Evolutionary conservation across 2,797 vertebrate genomes (phyloP).

Genomic region (Anguilla megastoma): DNA sequence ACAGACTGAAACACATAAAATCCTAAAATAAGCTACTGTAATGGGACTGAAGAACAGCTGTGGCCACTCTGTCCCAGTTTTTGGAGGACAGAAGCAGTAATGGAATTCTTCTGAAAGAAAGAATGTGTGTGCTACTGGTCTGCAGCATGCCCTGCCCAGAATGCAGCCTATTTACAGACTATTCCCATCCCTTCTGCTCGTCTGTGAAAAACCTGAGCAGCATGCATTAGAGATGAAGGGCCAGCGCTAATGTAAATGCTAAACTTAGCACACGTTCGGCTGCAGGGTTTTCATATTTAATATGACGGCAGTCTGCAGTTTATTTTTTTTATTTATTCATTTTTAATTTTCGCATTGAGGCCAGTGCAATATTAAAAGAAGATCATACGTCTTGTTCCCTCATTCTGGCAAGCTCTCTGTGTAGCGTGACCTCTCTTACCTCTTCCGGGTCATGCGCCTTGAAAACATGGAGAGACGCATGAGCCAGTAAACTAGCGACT

Average conservation of each 20-base stretch:
- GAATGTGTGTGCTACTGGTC: neutral
- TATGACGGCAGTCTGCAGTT: neutral
- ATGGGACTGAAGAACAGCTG: neutral
- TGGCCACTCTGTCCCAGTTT: neutral
- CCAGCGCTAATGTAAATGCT: neutral
- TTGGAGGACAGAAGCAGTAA: neutral
- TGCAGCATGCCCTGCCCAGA: neutral
- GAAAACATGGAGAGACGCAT: conserved; percentile 48
- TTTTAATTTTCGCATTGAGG: too few species aligned
- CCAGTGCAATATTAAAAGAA: too few species aligned
- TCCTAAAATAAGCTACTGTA: neutral
- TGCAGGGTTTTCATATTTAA: conserved; percentile 26
- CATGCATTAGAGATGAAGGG: neutral
- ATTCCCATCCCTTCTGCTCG: too few species aligned
- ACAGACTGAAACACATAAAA: neutral
- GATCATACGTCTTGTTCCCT: neutral
- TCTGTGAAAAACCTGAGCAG: neutral
- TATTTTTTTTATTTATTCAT: too few species aligned
- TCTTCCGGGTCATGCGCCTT: conserved; percentile 40
- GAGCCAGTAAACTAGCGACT: neutral
- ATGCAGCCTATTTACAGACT: neutral
- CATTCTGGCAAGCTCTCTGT: neutral
- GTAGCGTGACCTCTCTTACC: neutral
- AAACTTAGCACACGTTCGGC: neutral
- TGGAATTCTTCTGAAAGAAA: neutral